phyloP scores from a whole-genome alignment of 2,888 invertebrate species.

The Ariolimax columbianus region DNA sequence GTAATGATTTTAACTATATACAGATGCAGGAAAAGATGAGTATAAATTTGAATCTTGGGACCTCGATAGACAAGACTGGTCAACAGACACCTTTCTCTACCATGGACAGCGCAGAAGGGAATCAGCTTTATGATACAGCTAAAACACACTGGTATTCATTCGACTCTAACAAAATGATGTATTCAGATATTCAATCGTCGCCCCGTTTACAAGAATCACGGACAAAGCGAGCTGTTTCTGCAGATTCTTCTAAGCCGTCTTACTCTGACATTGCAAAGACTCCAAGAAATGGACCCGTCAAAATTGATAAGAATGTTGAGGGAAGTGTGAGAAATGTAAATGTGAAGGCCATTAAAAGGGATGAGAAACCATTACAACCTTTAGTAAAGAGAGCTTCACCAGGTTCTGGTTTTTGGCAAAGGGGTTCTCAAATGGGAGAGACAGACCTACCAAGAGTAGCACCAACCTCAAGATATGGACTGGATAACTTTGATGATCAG shows the following conservation, averaged over 20 bases:
- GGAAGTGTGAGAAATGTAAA: conserved; percentile 6
- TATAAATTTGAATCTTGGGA: conserved; percentile 32
- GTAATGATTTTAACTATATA: conserved; percentile 48
- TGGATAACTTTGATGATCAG: conserved; percentile 73
- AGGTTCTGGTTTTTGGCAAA: conserved; percentile 41
- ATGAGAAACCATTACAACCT: conserved; percentile 42
- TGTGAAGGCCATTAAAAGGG: conserved; percentile 22
- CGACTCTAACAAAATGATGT: conserved; percentile 13
- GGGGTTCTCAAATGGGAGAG: conserved; percentile 33
- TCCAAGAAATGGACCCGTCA: conserved; percentile 58
- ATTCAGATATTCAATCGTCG: neutral
- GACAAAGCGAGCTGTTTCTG: conserved; percentile 10
- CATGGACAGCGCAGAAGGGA: conserved; percentile 58
- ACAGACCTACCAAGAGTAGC: conserved; percentile 59
- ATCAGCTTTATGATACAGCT: conserved; percentile 64
- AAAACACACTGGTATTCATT: conserved; percentile 61
- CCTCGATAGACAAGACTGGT: conserved; percentile 21
- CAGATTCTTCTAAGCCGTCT: conserved; percentile 62
- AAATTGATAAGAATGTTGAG: conserved; percentile 19
- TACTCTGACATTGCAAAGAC: conserved; percentile 74
- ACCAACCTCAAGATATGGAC: conserved; percentile 74
- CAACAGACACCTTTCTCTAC: neutral
- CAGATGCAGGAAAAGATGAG: conserved; percentile 53
- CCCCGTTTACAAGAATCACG: neutral
- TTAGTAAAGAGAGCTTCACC: conserved; percentile 40